Base-by-base conservation (phyloP, 2,797 vertebrate species). In the Syngnathus rostellatus region DNA sequence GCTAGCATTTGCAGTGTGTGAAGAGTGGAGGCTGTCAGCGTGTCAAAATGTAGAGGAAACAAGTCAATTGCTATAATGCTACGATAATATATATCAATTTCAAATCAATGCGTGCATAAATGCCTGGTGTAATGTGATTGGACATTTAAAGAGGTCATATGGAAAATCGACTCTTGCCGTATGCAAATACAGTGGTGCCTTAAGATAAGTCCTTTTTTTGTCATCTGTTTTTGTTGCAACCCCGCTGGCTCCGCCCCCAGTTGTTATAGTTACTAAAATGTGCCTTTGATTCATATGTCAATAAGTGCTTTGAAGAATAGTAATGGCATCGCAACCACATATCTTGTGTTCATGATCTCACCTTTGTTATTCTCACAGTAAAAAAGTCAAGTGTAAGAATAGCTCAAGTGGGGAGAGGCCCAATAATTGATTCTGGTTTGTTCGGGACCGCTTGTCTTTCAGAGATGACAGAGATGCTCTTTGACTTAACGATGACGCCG, bases 391-490 rank as follows among this genome's bases (percentile, higher is more conserved):
- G 2, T 31, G 25, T 37, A 37, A 37, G 25, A 57, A 31, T 17
- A 57, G 55, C 25, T 16, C 14, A 57, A 57, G 25, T 14, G 2
- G 5, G 55, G 55, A 8, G 37, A 14, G 14, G 25, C 55, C 1
- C 23, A 16, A 17, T 57, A 57, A 57, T 57, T 57, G 55, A 57
- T 38, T 37, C 6, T 3, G 14, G 5, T 37, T 57, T 23, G 40
- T 45, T 43, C 17, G 59, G 10, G 39, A 2, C 10, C 12, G 40
- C 60, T 62, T 25, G 62, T 63, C 50, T 68, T 41, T 58, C 46
- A 60, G 37, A 9, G 0, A 39, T 85, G 78, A 88, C 10, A 14
- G 71, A 71, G 81, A 89, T 78, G 72, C 71, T 74, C 75, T 78
- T 0, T 73, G 65, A 88, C 75, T 69, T 6, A 0, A 1, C 67